A percentile compares a stretch with the other conserved stretches of the same genome.
Evolutionary conservation across 2,797 vertebrate species (phyloP).

Genomic region (Siniperca obscura): DNA sequence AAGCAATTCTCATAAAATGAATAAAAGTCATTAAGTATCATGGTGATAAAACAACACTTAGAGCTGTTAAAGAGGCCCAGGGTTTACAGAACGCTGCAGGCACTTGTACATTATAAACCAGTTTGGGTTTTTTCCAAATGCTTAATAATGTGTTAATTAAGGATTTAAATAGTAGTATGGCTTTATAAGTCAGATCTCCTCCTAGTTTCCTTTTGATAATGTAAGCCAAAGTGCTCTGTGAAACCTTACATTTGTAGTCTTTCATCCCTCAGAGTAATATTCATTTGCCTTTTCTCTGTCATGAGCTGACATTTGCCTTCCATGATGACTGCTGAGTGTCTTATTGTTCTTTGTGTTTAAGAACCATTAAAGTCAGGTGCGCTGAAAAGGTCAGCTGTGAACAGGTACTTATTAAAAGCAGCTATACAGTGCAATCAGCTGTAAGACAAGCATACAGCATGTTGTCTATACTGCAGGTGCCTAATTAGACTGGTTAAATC

Average conservation of each 20-base stretch:
- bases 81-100: too few species aligned
- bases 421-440: slow-evolving; percentile 26
- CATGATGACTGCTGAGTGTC: slow-evolving; percentile 24
- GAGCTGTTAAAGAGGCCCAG: background rate
- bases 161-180: background rate
- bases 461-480: background rate
- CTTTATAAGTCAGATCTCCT: background rate
- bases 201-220: background rate
- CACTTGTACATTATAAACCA: background rate
- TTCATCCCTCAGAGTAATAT: background rate
- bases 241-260: background rate
- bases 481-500: background rate
- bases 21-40: background rate
- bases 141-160: background rate
- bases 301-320: slow-evolving; percentile 40
- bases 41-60: background rate
- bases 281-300: slow-evolving; percentile 5
- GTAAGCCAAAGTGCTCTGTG: background rate
- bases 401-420: slow-evolving; percentile 44
- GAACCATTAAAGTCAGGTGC: slow-evolving; percentile 49
- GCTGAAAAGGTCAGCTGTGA: slow-evolving; percentile 40
- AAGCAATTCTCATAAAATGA: background rate
- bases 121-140: background rate
- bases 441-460: background rate
- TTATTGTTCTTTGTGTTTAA: slow-evolving; percentile 43